Evolutionary conservation across 2,797 vertebrate genomes (phyloP).

Genomic region (Rhynchotus rufescens): DNA sequence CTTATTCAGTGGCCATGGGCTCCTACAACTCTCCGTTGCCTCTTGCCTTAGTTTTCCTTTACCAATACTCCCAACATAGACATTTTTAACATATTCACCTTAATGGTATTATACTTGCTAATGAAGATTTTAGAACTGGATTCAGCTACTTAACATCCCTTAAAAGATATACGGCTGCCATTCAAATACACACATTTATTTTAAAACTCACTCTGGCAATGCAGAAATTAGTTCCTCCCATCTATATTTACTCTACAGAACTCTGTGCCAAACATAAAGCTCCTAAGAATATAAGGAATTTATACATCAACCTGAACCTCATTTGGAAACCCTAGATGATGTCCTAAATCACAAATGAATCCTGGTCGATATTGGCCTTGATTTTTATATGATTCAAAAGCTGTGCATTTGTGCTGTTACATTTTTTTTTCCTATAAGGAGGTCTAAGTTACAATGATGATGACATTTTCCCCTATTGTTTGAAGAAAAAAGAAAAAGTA

Average conservation of each 20-base stretch:
- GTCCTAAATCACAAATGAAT: neutral
- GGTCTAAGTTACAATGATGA: neutral
- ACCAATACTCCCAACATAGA: neutral
- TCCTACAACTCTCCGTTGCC: neutral
- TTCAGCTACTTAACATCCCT: neutral
- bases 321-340: neutral
- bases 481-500: neutral
- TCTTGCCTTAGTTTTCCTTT: neutral
- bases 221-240: neutral
- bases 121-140: neutral
- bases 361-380: neutral
- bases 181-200: neutral
- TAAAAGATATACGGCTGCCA: neutral
- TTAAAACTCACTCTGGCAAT: neutral
- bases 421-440: neutral
- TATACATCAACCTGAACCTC: neutral
- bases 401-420: neutral
- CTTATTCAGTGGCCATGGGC: neutral
- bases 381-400: neutral
- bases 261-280: neutral
- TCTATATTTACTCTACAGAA: neutral
- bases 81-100: neutral
- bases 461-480: neutral
- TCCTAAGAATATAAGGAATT: neutral
- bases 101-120: neutral